A percentile compares a stretch with the other conserved stretches of the same genome.
These are phyloP conservation scores for Chaetogeoica ovagalla DNA, from an alignment of 2,888 invertebrate genomes.

Conservation along the genomic window DNA sequence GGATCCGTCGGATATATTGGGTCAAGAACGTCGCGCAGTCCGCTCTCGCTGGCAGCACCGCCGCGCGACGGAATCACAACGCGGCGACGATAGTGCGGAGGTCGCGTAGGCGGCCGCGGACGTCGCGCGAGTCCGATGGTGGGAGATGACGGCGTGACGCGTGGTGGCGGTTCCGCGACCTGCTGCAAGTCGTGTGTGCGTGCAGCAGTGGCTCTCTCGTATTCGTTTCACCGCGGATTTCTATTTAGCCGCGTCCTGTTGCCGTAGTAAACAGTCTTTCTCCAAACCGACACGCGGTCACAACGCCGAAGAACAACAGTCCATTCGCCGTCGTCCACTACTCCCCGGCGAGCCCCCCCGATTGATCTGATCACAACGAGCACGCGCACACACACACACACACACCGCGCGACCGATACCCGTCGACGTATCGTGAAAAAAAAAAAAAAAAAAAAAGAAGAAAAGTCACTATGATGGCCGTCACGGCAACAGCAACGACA, in stretches of 20 bases:
- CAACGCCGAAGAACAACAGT: no score
- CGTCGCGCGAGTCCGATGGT: not conserved
- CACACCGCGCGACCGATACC: no score
- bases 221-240: not conserved
- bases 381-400: not conserved
- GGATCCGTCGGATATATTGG: not conserved
- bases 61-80: no score
- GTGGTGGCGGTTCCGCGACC: not conserved
- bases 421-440: no score
- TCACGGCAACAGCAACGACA: not conserved
- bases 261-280: no score
- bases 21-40: conserved; percentile 14
- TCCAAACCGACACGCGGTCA: not conserved
- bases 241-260: no score
- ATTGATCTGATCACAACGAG: no score
- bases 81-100: not conserved
- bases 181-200: not conserved
- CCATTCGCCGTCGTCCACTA: no score
- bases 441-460: no score
- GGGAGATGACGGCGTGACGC: not conserved
- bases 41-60: no score
- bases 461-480: no score
- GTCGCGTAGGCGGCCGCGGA: conserved; percentile 1
- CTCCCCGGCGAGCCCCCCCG: no score
- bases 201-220: not conserved